Conservation (phyloP, 2,888 invertebrate genomes). For the Metellina segmentata region DNA sequence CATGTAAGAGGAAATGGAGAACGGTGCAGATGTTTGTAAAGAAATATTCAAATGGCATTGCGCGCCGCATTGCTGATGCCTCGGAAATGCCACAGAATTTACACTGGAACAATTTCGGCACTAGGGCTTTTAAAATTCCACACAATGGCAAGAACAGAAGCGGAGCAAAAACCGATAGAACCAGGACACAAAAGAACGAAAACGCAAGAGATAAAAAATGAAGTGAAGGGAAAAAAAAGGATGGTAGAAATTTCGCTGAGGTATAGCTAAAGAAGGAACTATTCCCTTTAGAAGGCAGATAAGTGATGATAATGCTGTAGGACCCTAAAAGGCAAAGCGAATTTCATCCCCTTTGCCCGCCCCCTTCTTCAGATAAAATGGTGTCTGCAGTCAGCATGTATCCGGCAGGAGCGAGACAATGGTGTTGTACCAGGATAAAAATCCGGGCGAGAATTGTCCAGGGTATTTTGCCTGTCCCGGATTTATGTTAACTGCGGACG, state of each 20-base stretch:
- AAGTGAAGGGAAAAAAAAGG: neutral
- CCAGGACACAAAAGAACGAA: constrained; percentile 11
- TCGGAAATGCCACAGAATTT: constrained; percentile 12
- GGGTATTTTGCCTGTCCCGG: constrained; percentile 56
- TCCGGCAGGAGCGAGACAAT: constrained; percentile 52
- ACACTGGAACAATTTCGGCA: constrained; percentile 33
- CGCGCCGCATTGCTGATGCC: neutral
- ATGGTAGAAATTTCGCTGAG: constrained; percentile 29
- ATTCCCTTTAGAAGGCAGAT: constrained; percentile 41
- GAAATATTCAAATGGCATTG: constrained; percentile 43
- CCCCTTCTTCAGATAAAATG: constrained; percentile 52
- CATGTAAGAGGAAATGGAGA: constrained; percentile 1
- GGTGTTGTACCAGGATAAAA: constrained; percentile 27
- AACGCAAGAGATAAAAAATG: neutral
- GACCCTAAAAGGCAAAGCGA: constrained; percentile 64
- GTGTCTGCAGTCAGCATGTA: constrained; percentile 57
- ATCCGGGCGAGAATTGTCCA: constrained; percentile 29
- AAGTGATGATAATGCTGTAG: constrained; percentile 55
- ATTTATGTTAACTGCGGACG: constrained; percentile 57
- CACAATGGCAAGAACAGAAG: constrained; percentile 13
- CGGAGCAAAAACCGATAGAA: neutral
- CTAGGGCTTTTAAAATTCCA: constrained; percentile 15
- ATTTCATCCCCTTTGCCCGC: constrained; percentile 10
- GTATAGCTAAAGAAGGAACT: constrained; percentile 22
- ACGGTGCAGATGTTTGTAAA: constrained; percentile 6